These are phyloP conservation scores for Trachelus tabidus DNA, from an alignment of 2,888 invertebrate species.

Conservation along the genomic window DNA sequence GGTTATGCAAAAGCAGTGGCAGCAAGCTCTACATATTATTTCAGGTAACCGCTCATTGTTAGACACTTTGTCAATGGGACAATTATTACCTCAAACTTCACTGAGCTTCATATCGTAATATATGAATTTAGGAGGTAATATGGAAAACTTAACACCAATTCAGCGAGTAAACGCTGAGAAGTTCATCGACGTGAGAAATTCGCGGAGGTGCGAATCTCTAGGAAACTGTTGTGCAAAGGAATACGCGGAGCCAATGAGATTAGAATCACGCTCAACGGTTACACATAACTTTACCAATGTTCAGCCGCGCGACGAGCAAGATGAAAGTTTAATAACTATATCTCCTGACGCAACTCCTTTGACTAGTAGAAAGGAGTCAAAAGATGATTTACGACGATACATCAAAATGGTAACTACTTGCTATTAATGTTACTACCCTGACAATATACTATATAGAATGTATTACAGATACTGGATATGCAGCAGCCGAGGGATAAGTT, in stretches of 20 bases:
- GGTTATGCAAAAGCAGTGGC: constrained; percentile 86
- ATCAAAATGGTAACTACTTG: constrained; percentile 65
- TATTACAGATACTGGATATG: constrained; percentile 55
- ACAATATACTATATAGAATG: background rate
- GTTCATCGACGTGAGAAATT: constrained; percentile 46
- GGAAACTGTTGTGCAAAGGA: constrained; percentile 44
- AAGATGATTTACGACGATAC: constrained; percentile 67
- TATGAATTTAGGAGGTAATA: constrained; percentile 46
- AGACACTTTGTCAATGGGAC: background rate
- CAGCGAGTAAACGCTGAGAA: constrained; percentile 52
- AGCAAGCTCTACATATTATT: constrained; percentile 79
- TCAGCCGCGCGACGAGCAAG: constrained; percentile 40
- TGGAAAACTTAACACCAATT: constrained; percentile 47
- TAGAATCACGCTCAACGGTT: constrained; percentile 28
- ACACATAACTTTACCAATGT: constrained; percentile 9
- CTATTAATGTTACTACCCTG: background rate
- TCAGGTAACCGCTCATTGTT: constrained; percentile 54
- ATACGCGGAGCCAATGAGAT: constrained; percentile 45
- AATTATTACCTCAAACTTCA: background rate
- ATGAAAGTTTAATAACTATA: constrained; percentile 48
- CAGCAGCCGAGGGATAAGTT: constrained; percentile 51
- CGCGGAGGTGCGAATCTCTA: constrained; percentile 45
- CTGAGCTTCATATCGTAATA: constrained; percentile 12
- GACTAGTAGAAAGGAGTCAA: constrained; percentile 57
- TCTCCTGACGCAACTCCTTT: constrained; percentile 60